A percentile compares a stretch with the other conserved stretches of the same genome.
phyloP scores from a whole-genome alignment of 2,797 vertebrate species.

The Danio albolineatus region DNA sequence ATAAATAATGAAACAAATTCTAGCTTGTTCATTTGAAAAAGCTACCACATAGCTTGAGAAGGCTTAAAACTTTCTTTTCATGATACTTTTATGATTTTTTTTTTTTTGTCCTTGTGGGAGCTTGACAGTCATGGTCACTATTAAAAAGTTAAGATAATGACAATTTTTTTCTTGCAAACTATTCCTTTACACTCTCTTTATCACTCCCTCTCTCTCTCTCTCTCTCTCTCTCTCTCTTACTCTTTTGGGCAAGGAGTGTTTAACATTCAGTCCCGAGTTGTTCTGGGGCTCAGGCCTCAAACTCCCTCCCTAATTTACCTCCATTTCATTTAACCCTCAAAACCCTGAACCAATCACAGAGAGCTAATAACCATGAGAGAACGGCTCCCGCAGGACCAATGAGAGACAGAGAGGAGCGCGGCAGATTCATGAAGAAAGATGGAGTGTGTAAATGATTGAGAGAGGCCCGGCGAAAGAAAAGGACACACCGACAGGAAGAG shows the following conservation, averaged over 20 bases:
- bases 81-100: background rate
- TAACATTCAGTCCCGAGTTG: conserved; percentile 37
- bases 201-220: background rate
- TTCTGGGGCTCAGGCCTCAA: conserved; percentile 37
- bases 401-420: conserved; percentile 43
- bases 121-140: conserved; percentile 12
- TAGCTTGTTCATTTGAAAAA: background rate
- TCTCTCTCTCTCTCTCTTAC: background rate
- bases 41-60: background rate
- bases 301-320: conserved; percentile 54
- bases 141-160: conserved; percentile 5
- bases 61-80: background rate
- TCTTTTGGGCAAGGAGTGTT: conserved; percentile 20
- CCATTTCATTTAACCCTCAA: conserved; percentile 51
- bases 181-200: background rate
- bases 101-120: conserved; percentile 6
- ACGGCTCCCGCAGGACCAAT: conserved; percentile 39
- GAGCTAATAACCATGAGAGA: conserved; percentile 58
- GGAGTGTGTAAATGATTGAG: conserved; percentile 29
- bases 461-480: conserved; percentile 21
- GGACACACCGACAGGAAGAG: conserved; percentile 22
- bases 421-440: conserved; percentile 31
- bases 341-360: conserved; percentile 57
- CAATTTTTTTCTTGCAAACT: background rate
- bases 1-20: background rate